Conservation (phyloP, 2,113 vertebrate genomes). For the Ivindomyrus marchei region DNA sequence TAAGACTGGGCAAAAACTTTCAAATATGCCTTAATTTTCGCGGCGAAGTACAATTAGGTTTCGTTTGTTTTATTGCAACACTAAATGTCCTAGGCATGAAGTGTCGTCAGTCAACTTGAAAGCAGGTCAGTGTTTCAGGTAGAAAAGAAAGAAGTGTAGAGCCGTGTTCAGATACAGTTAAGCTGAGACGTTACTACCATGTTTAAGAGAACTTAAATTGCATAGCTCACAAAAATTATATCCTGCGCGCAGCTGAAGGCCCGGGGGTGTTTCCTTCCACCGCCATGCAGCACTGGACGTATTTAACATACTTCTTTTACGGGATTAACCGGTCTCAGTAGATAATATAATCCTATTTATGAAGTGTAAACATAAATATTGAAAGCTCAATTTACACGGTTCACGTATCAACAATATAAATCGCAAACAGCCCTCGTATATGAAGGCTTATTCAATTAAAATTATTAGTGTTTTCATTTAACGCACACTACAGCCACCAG, state of each 20-base stretch:
- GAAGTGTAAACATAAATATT: neutral
- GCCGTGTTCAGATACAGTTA: neutral
- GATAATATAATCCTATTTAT: neutral
- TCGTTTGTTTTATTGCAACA: neutral
- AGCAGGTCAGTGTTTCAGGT: neutral
- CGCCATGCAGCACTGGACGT: neutral
- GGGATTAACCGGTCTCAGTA: neutral
- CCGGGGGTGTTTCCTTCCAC: neutral
- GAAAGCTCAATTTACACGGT: neutral
- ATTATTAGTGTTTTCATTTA: neutral
- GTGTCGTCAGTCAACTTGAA: neutral
- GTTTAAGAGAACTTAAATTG: neutral
- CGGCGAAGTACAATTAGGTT: neutral
- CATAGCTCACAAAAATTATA: neutral
- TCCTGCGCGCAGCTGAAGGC: neutral
- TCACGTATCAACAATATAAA: neutral
- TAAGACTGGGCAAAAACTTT: neutral
- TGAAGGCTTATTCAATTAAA: neutral
- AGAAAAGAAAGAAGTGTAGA: no score
- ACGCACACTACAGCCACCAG: neutral
- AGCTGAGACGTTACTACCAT: neutral
- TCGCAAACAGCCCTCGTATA: neutral
- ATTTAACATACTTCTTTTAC: neutral
- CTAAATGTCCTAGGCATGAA: neutral
- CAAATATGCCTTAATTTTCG: neutral